These are phyloP conservation scores for Babyrousa celebensis DNA, from an alignment of 2,797 vertebrate species.

Conservation along the genomic window DNA sequence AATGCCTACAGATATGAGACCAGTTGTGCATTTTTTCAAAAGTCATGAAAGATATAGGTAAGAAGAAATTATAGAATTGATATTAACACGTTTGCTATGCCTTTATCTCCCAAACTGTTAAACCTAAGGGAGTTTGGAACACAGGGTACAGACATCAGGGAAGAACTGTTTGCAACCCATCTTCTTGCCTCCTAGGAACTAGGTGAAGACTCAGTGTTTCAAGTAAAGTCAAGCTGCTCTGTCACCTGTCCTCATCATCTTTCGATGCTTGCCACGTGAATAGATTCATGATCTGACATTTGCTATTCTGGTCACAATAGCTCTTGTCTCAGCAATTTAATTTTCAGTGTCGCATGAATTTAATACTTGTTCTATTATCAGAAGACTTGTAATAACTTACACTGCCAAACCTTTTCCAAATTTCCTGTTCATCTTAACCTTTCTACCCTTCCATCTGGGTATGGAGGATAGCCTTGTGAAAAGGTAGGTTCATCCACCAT, in stretches of 20 bases:
- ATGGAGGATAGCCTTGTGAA: slow-evolving; percentile 20
- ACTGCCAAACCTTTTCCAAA: slow-evolving; percentile 70
- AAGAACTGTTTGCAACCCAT: slow-evolving; percentile 8
- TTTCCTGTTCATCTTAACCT: slow-evolving; percentile 77
- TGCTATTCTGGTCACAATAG: slow-evolving; percentile 80
- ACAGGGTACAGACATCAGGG: not conserved
- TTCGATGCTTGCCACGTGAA: slow-evolving; percentile 75
- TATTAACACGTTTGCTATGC: not conserved
- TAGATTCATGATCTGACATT: slow-evolving; percentile 79
- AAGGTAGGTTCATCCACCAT: slow-evolving; percentile 15
- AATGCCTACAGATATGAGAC: not conserved
- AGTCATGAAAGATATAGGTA: not conserved
- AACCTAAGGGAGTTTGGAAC: not conserved
- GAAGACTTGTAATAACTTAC: slow-evolving; percentile 77
- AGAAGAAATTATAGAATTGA: slow-evolving; percentile 1
- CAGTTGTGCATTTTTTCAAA: not conserved
- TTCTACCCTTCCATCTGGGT: slow-evolving; percentile 16
- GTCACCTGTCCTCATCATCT: slow-evolving; percentile 71
- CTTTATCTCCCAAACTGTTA: not conserved
- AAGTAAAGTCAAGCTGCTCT: slow-evolving; percentile 55
- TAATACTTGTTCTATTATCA: slow-evolving; percentile 79
- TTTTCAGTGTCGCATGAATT: slow-evolving; percentile 78
- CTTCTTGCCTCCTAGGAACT: not conserved
- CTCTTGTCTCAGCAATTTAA: slow-evolving; percentile 69
- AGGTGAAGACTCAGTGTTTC: slow-evolving; percentile 56